These are phyloP conservation scores for Agapornis canus DNA, from an alignment of 2,797 vertebrate genomes.

Conservation along the genomic window DNA sequence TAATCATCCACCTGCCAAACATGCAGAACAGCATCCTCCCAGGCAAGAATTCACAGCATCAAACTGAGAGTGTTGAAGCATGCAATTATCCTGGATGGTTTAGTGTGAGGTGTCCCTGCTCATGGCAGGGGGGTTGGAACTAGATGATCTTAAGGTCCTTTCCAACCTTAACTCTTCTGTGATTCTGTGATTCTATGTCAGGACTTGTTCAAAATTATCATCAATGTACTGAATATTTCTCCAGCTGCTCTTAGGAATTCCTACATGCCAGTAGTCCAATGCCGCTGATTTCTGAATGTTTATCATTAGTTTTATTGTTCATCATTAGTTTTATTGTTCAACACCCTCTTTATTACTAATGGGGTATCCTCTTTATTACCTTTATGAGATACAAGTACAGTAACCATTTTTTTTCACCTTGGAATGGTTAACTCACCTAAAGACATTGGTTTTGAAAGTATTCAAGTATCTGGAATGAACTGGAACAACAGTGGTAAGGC, in stretches of 20 bases:
- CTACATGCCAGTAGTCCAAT: not conserved
- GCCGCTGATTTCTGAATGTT: not conserved
- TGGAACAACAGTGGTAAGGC: not conserved
- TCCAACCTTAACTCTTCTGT: too few relatives aligned
- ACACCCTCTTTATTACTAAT: not conserved
- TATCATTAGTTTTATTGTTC: not conserved
- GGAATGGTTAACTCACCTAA: not conserved
- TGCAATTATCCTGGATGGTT: not conserved
- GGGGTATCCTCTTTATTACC: not conserved
- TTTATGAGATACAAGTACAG: not conserved
- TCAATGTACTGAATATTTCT: not conserved
- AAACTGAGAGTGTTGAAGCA: not conserved
- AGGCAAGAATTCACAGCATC: not conserved
- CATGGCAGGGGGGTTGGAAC: too few relatives aligned
- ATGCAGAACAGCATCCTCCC: not conserved
- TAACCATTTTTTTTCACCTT: not conserved
- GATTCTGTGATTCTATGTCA: not conserved
- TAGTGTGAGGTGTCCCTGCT: too few relatives aligned
- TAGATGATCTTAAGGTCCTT: too few relatives aligned
- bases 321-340: not conserved
- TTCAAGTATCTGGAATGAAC: not conserved
- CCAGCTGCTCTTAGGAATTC: not conserved
- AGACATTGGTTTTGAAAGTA: not conserved
- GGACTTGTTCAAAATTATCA: not conserved
- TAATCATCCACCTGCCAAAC: not conserved